Evolutionary conservation across 2,888 invertebrate species (phyloP).

Genomic region (Caenorhabditis sinica): DNA sequence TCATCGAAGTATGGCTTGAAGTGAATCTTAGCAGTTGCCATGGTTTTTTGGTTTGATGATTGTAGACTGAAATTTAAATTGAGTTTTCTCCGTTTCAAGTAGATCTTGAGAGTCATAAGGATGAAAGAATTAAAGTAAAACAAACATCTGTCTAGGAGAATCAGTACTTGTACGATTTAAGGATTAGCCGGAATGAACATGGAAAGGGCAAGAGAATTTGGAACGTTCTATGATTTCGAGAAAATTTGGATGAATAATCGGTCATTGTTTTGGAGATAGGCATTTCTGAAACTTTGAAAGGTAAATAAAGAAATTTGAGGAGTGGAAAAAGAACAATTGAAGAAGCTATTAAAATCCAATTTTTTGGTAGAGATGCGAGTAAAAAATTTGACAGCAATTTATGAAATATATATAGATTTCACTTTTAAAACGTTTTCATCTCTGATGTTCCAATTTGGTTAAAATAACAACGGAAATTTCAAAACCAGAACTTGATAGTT

Average conservation of each 20-base stretch:
- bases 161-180: too few relatives aligned
- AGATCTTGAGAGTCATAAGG: not conserved
- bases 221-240: too few relatives aligned
- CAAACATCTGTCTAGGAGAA: too few relatives aligned
- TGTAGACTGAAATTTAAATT: not conserved
- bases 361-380: not conserved
- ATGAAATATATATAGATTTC: not conserved
- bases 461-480: not conserved
- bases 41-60: not conserved
- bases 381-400: not conserved
- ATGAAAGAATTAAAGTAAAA: too few relatives aligned
- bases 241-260: too few relatives aligned
- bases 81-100: not conserved
- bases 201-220: too few relatives aligned
- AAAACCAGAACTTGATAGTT: conserved; percentile 3
- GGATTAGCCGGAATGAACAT: too few relatives aligned
- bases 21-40: conserved; percentile 62
- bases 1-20: conserved; percentile 62
- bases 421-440: not conserved
- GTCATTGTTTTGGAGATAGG: too few relatives aligned
- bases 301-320: too few relatives aligned
- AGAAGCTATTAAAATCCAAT: too few relatives aligned
- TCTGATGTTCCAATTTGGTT: conserved; percentile 1
- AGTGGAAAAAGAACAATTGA: too few relatives aligned
- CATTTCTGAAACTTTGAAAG: too few relatives aligned